Evolutionary conservation across 2,888 invertebrate genomes (phyloP).

Genomic region (Standfussiana lucernea): DNA sequence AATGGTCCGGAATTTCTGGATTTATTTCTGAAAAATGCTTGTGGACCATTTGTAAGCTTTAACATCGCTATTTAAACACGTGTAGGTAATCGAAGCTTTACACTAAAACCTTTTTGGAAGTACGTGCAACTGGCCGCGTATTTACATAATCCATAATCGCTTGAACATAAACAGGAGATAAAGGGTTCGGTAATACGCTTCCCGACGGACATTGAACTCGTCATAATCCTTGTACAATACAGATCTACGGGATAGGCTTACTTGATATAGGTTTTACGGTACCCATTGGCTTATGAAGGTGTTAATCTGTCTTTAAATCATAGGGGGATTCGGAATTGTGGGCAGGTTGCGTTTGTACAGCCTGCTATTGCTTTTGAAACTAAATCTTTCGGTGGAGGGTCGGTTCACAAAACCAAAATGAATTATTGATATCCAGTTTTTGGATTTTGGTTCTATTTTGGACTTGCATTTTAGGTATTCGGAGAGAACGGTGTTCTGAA

Average conservation of each 20-base stretch:
- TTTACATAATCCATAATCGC: constrained; percentile 63
- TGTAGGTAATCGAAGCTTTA: constrained; percentile 2
- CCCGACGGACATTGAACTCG: constrained; percentile 56
- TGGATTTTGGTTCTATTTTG: not conserved
- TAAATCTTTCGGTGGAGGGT: constrained; percentile 1
- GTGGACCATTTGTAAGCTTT: not conserved
- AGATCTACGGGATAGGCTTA: constrained; percentile 48
- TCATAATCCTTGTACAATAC: constrained; percentile 62
- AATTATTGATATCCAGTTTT: constrained; percentile 5
- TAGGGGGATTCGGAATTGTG: constrained; percentile 33
- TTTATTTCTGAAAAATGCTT: not conserved
- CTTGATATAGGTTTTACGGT: constrained; percentile 54
- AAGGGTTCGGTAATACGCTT: constrained; percentile 48
- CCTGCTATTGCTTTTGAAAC: constrained; percentile 18
- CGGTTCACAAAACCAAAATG: not conserved
- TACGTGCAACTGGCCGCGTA: constrained; percentile 25
- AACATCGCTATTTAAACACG: not conserved
- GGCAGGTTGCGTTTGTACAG: constrained; percentile 21
- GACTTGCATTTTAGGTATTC: too few relatives aligned
- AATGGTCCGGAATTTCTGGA: not conserved
- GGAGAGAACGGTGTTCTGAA: not conserved
- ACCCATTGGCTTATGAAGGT: constrained; percentile 53
- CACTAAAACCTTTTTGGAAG: constrained; percentile 15
- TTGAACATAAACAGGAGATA: constrained; percentile 48
- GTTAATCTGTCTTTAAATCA: constrained; percentile 64